Percentiles rank a stretch among this genome's conserved stretches.
These are phyloP conservation scores for Propithecus deckenii DNA, from an alignment of 2,797 vertebrate species.

Conservation along the genomic window DNA sequence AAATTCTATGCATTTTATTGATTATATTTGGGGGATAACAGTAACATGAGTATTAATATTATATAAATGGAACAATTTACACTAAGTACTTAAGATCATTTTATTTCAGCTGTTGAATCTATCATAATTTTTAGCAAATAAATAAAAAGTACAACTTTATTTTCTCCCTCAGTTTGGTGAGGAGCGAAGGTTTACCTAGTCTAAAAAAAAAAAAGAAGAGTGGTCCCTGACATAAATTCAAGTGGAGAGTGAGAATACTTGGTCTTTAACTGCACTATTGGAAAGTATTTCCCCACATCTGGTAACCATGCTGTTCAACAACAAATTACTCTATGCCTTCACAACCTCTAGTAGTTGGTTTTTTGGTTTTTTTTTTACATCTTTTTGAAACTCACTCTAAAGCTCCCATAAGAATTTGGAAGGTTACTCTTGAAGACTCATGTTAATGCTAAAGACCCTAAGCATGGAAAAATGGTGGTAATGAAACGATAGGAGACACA, in stretches of 20 bases:
- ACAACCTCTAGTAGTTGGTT: background rate
- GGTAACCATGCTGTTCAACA: slow-evolving; percentile 46
- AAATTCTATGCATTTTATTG: background rate
- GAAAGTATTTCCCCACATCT: slow-evolving; percentile 48
- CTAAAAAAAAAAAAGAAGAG: background rate
- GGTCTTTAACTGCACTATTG: slow-evolving; percentile 20
- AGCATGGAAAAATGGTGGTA: background rate
- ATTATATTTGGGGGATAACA: background rate
- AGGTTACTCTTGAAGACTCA: background rate
- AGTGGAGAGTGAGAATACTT: background rate
- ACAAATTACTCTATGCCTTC: background rate
- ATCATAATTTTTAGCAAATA: background rate
- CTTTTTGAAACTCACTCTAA: background rate
- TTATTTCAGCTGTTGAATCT: background rate
- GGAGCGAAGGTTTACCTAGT: slow-evolving; percentile 15
- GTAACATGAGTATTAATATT: background rate
- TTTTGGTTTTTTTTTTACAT: background rate
- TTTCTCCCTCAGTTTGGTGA: background rate
- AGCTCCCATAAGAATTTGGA: background rate
- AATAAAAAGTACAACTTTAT: background rate
- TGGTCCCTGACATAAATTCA: background rate
- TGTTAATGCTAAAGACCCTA: background rate
- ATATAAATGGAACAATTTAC: background rate
- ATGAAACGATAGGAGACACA: background rate
- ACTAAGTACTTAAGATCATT: background rate